A percentile compares a stretch with the other conserved stretches of the same genome.
Conservation (phyloP, 1,140 invertebrate species). For the Trichonephila clavipes region DNA sequence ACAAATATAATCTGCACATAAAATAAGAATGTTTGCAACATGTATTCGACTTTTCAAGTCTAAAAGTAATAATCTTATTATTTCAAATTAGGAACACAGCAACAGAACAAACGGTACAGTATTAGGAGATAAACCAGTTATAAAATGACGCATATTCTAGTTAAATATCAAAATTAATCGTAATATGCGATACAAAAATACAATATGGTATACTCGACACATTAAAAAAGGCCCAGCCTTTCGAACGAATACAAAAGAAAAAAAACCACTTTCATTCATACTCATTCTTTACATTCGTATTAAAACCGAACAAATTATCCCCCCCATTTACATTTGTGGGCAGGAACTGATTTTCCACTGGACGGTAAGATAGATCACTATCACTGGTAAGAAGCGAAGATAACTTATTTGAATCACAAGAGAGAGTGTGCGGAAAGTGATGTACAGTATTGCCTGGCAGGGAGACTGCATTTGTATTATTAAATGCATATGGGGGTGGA, state of each 20-base stretch:
- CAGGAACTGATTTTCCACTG: constrained; percentile 46
- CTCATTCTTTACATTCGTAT: background rate
- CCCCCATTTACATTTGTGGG: background rate
- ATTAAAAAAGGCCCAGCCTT: constrained; percentile 57
- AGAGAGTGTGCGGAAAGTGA: constrained; percentile 29
- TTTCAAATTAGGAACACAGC: no score
- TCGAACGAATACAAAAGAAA: background rate
- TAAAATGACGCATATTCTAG: no score
- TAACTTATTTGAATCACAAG: background rate
- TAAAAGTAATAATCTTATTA: no score
- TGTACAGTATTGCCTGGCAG: background rate
- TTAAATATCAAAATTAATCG: background rate
- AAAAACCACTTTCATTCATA: constrained; percentile 11
- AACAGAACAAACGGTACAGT: no score
- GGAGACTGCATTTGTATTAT: background rate
- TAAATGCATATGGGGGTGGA: background rate
- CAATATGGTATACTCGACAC: background rate
- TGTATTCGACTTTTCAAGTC: no score
- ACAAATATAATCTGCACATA: no score
- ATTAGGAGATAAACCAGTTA: no score
- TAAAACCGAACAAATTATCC: constrained; percentile 34
- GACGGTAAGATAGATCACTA: background rate
- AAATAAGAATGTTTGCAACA: no score
- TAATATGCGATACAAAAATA: background rate
- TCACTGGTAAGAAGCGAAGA: background rate